Conservation (phyloP, 2,888 invertebrate genomes). For the Diaperis boleti region DNA sequence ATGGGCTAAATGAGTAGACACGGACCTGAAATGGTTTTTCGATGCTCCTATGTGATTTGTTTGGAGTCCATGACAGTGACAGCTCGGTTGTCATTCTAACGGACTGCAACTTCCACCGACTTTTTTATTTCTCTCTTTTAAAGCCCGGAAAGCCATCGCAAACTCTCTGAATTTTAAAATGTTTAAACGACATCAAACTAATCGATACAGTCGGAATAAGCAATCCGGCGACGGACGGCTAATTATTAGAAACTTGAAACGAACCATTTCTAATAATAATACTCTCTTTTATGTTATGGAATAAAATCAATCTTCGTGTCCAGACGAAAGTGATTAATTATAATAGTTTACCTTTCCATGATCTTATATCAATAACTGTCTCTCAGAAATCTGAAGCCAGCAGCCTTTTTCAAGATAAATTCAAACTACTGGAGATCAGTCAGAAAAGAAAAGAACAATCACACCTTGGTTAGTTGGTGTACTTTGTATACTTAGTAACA, state of each 20-base stretch:
- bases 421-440: too few relatives aligned
- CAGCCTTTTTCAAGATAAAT: too few relatives aligned
- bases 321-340: too few relatives aligned
- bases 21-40: constrained; percentile 63
- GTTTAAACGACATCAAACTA: constrained; percentile 30
- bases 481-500: too few relatives aligned
- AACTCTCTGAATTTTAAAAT: constrained; percentile 37
- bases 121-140: constrained; percentile 38
- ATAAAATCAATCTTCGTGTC: constrained; percentile 17
- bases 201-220: constrained; percentile 29
- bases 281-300: background rate
- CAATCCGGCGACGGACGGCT: constrained; percentile 11
- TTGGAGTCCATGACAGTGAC: constrained; percentile 58
- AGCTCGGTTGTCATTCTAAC: constrained; percentile 44
- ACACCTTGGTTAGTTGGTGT: too few relatives aligned
- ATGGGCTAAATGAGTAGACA: constrained; percentile 62
- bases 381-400: too few relatives aligned
- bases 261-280: constrained; percentile 14
- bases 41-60: constrained; percentile 62
- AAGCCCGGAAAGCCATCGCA: constrained; percentile 30
- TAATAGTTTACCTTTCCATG: too few relatives aligned
- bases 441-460: too few relatives aligned
- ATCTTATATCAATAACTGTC: too few relatives aligned
- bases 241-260: constrained; percentile 10
- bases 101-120: constrained; percentile 39